These are phyloP conservation scores for Myotis davidii DNA, from an alignment of 2,113 vertebrate species.

Conservation along the genomic window DNA sequence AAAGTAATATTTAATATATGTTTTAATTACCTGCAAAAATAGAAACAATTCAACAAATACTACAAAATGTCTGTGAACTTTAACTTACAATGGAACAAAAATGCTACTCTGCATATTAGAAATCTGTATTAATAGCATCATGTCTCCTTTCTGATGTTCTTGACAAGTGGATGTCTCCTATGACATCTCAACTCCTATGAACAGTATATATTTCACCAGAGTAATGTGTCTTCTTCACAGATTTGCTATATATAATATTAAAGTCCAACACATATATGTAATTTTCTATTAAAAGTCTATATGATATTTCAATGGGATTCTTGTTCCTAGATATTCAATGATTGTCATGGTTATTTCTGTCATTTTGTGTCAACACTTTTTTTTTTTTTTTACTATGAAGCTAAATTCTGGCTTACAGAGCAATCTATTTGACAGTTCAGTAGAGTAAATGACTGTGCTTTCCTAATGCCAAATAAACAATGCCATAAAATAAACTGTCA, in stretches of 20 bases:
- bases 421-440: slow-evolving; percentile 56
- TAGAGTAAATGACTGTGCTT: slow-evolving; percentile 61
- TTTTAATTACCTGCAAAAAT: background rate
- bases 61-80: background rate
- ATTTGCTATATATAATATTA: background rate
- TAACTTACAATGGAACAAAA: background rate
- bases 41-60: background rate
- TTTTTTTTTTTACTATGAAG: slow-evolving; percentile 40
- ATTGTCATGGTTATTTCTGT: slow-evolving; percentile 33
- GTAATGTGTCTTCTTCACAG: background rate
- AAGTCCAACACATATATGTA: background rate
- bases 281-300: background rate
- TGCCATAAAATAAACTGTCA: slow-evolving; percentile 80
- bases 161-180: background rate
- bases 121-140: background rate
- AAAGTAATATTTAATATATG: background rate
- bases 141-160: background rate
- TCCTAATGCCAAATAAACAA: slow-evolving; percentile 80
- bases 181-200: background rate
- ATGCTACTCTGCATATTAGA: background rate
- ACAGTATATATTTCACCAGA: background rate
- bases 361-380: slow-evolving; percentile 64
- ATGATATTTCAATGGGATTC: background rate
- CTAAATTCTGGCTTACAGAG: slow-evolving; percentile 12
- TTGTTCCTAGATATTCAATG: background rate